Evolutionary conservation across 2,113 vertebrate genomes (phyloP).

Genomic region (Mustela lutreola): DNA sequence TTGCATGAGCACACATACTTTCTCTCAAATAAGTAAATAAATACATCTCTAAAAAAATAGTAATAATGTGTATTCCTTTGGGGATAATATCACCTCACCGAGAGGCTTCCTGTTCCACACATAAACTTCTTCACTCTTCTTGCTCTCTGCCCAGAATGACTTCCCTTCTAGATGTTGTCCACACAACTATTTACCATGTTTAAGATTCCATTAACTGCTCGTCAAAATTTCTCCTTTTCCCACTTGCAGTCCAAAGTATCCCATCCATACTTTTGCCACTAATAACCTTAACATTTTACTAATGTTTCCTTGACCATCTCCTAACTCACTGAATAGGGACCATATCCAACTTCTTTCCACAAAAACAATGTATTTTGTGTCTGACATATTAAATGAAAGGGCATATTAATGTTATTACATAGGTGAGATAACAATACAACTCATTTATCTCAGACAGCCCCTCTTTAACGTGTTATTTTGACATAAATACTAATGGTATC

Average conservation of each 20-base stretch:
- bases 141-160: not conserved
- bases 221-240: not conserved
- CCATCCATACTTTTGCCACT: not conserved
- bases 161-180: not conserved
- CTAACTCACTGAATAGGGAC: not conserved
- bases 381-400: not conserved
- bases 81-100: not conserved
- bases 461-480: conserved; percentile 20
- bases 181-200: not conserved
- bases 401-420: conserved; percentile 6
- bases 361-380: not conserved
- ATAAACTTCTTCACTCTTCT: not conserved
- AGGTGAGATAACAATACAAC: not conserved
- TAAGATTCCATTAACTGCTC: not conserved
- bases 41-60: not conserved
- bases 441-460: not conserved
- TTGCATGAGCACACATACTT: not conserved
- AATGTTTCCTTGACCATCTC: not conserved
- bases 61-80: not conserved
- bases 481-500: not conserved
- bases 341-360: not conserved
- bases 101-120: not conserved
- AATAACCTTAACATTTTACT: conserved; percentile 44
- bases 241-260: not conserved
- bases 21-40: not conserved